phyloP scores from a whole-genome alignment of 2,797 vertebrate genomes.

The Tamandua tetradactyla region DNA sequence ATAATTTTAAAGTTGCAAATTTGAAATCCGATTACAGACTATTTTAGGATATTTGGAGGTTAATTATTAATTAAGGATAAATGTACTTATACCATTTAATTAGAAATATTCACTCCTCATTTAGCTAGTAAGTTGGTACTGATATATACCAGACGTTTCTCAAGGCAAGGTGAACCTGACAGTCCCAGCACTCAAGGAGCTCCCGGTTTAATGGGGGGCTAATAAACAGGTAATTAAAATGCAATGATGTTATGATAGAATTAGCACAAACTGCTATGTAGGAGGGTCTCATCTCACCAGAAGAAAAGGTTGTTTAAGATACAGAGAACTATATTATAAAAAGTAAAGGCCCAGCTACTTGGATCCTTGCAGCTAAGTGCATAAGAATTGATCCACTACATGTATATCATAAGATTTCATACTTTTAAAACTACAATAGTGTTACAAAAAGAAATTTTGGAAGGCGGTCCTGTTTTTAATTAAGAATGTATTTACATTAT shows the following conservation, averaged over 20 bases:
- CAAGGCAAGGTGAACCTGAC: neutral
- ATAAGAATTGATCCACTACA: neutral
- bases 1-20: slow-evolving; percentile 23
- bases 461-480: neutral
- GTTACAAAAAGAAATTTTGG: neutral
- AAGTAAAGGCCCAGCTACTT: neutral
- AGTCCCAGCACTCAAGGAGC: neutral
- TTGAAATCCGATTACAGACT: slow-evolving; percentile 1
- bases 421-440: neutral
- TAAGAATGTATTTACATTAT: neutral
- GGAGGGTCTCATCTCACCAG: neutral
- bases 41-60: neutral
- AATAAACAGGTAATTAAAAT: neutral
- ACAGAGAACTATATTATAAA: neutral
- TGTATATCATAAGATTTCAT: neutral
- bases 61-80: neutral
- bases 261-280: neutral
- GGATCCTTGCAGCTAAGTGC: neutral
- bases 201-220: neutral
- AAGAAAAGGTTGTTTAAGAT: neutral
- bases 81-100: neutral
- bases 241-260: neutral
- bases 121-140: neutral
- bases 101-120: neutral
- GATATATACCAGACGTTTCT: neutral